Evolutionary conservation across 2,888 invertebrate genomes (phyloP), one percentile per base, ranked within the genome.

Genomic region (Erpobdella octoculata): DNA sequence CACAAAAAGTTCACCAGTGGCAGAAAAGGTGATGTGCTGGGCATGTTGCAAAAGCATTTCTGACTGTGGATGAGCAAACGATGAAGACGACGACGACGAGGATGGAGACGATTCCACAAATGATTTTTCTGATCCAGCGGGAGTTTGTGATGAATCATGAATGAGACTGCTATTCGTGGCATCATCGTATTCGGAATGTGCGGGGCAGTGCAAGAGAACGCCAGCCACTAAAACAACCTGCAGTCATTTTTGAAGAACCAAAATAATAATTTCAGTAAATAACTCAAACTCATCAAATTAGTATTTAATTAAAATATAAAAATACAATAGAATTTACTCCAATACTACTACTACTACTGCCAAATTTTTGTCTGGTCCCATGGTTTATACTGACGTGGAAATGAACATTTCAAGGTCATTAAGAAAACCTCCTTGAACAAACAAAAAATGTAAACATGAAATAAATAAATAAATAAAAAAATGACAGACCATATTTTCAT

Each of bases 31-130:
- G 78, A 97, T 88, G 0, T 93, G 91, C 75, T 91, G 85, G 2
- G 94, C 92, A 0, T 92, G 91, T 33, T 93, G 92, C 21, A 94
- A 85, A 0, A 91, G 91, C 0, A 93, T 92, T 78, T 92, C 92
- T 0, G 92, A 91, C n/a, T n/a, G n/a, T n/a, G n/a, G n/a, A n/a
- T n/a, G n/a, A n/a, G n/a, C n/a, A n/a, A n/a, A n/a, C 0, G 93
- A 68, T 8, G 68, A 2, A 2, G 38, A 15, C 8, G 66, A 66
- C 1, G 66, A 59, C 8, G 21, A 8, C 28, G 62, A 62, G 0
- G 93, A 65, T 8, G 61, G 4, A 41, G n/a, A 41, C 12, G 46
- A 41, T 41, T 15, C n/a, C n/a, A n/a, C n/a, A n/a, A n/a, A n/a
- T n/a, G n/a, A n/a, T n/a, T n/a, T n/a, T n/a, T n/a, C n/a, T n/a